phyloP scores from a whole-genome alignment of 2,888 invertebrate species.

The Hirtodrosophila trivittata region DNA sequence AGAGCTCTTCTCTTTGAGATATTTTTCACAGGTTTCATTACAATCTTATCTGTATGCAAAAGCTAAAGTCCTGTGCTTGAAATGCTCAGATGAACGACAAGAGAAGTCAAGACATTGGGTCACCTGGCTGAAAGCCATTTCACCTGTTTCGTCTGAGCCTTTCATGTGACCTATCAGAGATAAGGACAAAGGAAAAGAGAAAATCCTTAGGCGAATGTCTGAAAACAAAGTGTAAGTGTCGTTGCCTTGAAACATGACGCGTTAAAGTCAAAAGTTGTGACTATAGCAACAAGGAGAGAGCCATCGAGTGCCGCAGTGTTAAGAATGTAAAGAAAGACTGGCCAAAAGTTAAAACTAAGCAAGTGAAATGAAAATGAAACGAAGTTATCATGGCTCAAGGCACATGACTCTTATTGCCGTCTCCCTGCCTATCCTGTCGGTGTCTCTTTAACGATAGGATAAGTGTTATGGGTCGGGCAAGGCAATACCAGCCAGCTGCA shows the following conservation, averaged over 20 bases:
- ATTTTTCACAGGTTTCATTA: not conserved
- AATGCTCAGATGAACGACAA: conserved; percentile 2
- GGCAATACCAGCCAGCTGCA: conserved; percentile 1
- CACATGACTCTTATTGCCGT: conserved; percentile 56
- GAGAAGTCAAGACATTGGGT: conserved; percentile 39
- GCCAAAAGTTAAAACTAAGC: conserved; percentile 43
- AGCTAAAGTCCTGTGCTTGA: not conserved
- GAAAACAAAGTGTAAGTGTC: conserved; percentile 52
- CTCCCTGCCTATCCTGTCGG: conserved; percentile 14
- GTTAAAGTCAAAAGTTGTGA: conserved; percentile 67
- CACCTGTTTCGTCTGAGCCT: conserved; percentile 29
- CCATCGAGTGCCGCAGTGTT: conserved; percentile 53
- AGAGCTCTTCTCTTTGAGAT: too few species aligned
- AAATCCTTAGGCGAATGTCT: conserved; percentile 58
- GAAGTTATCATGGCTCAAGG: conserved; percentile 65
- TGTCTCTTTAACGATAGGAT: conserved; percentile 14
- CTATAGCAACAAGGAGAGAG: conserved; percentile 23
- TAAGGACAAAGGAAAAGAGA: conserved; percentile 17
- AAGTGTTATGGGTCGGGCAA: conserved; percentile 49
- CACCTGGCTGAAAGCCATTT: conserved; percentile 15
- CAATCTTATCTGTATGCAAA: conserved; percentile 21
- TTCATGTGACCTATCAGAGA: conserved; percentile 30
- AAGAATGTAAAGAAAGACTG: conserved; percentile 20
- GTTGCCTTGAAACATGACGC: conserved; percentile 54
- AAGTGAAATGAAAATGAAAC: conserved; percentile 70